Conservation (phyloP, 2,888 invertebrate species). For the Apotomis turbidana region DNA sequence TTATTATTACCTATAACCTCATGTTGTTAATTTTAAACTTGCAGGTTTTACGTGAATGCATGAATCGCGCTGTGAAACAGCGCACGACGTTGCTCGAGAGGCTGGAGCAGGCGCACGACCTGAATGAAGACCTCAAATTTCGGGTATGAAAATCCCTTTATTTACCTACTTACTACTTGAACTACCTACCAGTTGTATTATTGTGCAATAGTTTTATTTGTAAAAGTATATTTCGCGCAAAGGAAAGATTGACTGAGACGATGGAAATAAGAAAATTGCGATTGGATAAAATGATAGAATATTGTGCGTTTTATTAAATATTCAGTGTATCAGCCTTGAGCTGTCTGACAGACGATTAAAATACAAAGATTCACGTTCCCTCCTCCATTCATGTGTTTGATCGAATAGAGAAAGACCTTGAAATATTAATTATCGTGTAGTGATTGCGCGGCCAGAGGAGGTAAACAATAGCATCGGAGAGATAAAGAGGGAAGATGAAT, state of each 20-base stretch:
- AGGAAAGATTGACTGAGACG: too few species aligned
- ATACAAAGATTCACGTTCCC: conserved; percentile 25
- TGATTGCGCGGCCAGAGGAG: background rate
- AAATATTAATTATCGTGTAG: background rate
- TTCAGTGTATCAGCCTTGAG: too few species aligned
- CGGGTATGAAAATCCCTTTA: conserved; percentile 82
- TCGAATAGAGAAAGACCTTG: conserved; percentile 22
- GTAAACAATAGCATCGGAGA: too few species aligned
- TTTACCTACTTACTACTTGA: too few species aligned
- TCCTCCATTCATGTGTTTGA: conserved; percentile 4
- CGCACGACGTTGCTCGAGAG: conserved; percentile 86
- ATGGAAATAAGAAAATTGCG: too few species aligned
- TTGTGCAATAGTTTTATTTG: too few species aligned
- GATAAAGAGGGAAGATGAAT: too few species aligned
- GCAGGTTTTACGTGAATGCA: conserved; percentile 88
- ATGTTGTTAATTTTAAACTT: conserved; percentile 48
- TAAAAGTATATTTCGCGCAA: too few species aligned
- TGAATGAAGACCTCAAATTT: conserved; percentile 92
- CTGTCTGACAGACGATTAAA: too few species aligned
- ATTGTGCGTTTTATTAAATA: too few species aligned
- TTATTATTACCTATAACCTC: background rate
- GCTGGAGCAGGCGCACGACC: conserved; percentile 89
- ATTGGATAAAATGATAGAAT: too few species aligned
- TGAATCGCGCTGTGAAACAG: conserved; percentile 87
- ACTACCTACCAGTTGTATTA: too few species aligned